Conservation (phyloP, 2,888 invertebrate species). For the Eilema griseolum region DNA sequence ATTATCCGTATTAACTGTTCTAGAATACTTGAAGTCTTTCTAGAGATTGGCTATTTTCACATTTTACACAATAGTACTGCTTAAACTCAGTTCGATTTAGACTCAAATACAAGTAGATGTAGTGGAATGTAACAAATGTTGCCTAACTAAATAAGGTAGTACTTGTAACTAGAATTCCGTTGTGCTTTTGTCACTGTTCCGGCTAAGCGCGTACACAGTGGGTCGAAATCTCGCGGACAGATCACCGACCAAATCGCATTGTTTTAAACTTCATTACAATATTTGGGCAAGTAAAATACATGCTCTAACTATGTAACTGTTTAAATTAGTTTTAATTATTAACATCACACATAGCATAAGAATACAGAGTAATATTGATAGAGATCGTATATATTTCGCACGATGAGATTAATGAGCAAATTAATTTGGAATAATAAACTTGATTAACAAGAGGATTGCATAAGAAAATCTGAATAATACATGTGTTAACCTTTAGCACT, state of each 20-base stretch:
- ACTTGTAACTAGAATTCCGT: conserved; percentile 53
- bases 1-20: background rate
- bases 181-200: conserved; percentile 56
- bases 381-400: background rate
- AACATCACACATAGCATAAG: background rate
- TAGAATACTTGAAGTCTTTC: background rate
- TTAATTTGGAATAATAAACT: background rate
- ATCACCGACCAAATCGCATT: conserved; percentile 18
- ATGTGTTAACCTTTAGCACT: conserved; percentile 35
- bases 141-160: conserved; percentile 51
- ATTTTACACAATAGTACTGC: background rate
- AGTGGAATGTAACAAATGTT: conserved; percentile 51
- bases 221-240: conserved; percentile 29
- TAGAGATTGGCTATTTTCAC: background rate
- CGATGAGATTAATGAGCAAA: background rate
- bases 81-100: background rate
- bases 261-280: background rate
- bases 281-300: background rate
- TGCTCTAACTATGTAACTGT: background rate
- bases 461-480: conserved; percentile 13
- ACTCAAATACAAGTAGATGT: background rate
- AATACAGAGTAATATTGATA: background rate
- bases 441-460: background rate
- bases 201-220: conserved; percentile 45
- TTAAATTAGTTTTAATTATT: background rate